Percentiles rank a stretch among this genome's conserved stretches.
Conservation (phyloP, 2,113 vertebrate genomes). For the Oreochromis aureus region DNA sequence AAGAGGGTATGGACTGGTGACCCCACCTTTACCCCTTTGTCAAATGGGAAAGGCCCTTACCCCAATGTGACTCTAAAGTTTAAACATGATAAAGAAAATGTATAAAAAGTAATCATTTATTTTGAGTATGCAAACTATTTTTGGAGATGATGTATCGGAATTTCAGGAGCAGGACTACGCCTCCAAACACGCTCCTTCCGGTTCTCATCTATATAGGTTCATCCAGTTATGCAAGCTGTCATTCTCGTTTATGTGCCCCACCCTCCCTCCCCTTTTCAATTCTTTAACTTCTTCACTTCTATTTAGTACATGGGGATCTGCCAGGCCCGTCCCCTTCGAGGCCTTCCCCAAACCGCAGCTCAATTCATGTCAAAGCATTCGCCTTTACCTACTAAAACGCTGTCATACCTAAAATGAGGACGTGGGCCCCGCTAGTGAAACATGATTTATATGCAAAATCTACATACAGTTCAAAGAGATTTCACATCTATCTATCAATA, state of each 20-base stretch:
- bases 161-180: neutral
- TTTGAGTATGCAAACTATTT: neutral
- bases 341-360: neutral
- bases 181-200: neutral
- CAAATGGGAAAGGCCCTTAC: neutral
- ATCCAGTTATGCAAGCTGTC: neutral
- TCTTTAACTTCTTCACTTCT: neutral
- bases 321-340: neutral
- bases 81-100: neutral
- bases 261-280: neutral
- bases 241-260: neutral
- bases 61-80: neutral
- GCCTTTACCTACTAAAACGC: neutral
- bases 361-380: neutral
- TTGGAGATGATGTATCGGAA: neutral
- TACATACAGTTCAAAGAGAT: neutral
- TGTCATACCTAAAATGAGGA: neutral
- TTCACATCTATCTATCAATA: neutral
- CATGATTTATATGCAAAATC: neutral
- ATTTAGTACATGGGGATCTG: neutral
- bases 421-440: neutral
- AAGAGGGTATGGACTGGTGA: neutral
- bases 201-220: neutral
- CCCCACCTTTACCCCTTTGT: neutral
- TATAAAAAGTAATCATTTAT: neutral